Evolutionary conservation across 2,797 vertebrate genomes (phyloP), one percentile per base, ranked within the genome.

Genomic region (Sardinella longiceps): DNA sequence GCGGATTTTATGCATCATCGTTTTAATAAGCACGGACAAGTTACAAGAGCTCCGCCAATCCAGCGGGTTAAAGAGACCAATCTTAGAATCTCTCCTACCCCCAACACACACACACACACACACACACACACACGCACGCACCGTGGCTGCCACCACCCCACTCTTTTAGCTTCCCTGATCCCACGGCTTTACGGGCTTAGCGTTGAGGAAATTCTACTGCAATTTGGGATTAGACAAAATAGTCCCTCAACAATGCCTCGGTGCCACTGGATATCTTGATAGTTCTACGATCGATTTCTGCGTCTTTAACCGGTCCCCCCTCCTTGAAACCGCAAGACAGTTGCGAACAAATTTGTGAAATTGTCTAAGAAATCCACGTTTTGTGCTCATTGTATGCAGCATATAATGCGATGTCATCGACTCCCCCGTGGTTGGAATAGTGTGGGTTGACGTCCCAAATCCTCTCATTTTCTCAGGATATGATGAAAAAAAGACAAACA

Each of bases 221-320:
- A 95, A 94, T 95, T 95, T 95, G 92, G 96, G 96, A 97, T 97
- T 97, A 97, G 94, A 95, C 89, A 90, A 92, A 94, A 94, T 94
- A 94, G 91, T 91, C 91, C 92, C 90, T 88, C 94, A 92, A 94
- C 94, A 95, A 91, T 84, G 90, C 90, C 60, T 89, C 85, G 88
- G 83, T 89, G 94, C 93, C 90, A 91, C 92, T 92, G 95, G 95
- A 96, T 95, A 94, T 95, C 93, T 89, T 86, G 84, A 87, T 85
- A 81, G 83, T 87, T 53, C 25, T 60, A n/a, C 23, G 84, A 87
- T 87, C 85, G 56, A 82, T 86, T 82, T 25, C 33, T 30, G 1
- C 7, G 60, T 85, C 82, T 86, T 85, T 84, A 84, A 85, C 83
- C 66, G 77, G 46, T 50, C 60, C 70, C 70, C 37, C 60, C 70